A percentile compares a stretch with the other conserved stretches of the same genome.
Conservation (phyloP, 2,797 vertebrate species). For the Limosa lapponica region DNA sequence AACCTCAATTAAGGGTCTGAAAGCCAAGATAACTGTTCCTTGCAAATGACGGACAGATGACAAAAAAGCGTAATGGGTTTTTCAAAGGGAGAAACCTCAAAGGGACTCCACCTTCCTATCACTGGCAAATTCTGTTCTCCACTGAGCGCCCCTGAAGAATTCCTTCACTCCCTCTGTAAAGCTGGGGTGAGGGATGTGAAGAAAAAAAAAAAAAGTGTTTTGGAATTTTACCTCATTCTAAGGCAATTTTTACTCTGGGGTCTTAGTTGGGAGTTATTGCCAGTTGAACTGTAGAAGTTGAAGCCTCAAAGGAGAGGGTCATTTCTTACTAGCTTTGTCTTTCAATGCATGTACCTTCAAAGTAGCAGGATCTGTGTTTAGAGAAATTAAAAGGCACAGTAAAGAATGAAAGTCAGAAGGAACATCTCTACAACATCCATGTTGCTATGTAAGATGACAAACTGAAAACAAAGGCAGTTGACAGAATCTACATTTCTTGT, state of each 20-base stretch:
- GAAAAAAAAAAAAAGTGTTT: not conserved
- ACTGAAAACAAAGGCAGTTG: not conserved
- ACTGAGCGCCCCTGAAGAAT: not conserved
- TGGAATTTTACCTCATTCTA: not conserved
- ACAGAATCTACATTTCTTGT: not conserved
- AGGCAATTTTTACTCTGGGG: not conserved
- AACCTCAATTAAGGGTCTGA: not conserved
- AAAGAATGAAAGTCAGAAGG: not conserved
- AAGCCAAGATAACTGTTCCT: not conserved
- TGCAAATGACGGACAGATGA: not conserved
- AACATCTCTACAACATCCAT: not conserved
- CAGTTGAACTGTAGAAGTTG: not conserved
- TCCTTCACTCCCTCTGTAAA: not conserved
- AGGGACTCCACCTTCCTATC: not conserved
- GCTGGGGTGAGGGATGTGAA: too few species aligned
- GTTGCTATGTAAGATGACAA: not conserved
- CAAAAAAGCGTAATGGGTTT: not conserved
- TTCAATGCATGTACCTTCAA: not conserved
- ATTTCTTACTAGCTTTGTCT: slow-evolving; percentile 12
- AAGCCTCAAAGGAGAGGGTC: not conserved
- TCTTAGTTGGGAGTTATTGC: not conserved
- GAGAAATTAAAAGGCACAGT: not conserved
- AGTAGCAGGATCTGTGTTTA: not conserved
- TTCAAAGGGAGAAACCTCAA: not conserved
- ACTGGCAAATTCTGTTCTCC: not conserved